Percentiles rank a stretch among this genome's conserved stretches.
These are phyloP conservation scores for Phyllopteryx taeniolatus DNA, from an alignment of 2,113 vertebrate species.

Conservation along the genomic window DNA sequence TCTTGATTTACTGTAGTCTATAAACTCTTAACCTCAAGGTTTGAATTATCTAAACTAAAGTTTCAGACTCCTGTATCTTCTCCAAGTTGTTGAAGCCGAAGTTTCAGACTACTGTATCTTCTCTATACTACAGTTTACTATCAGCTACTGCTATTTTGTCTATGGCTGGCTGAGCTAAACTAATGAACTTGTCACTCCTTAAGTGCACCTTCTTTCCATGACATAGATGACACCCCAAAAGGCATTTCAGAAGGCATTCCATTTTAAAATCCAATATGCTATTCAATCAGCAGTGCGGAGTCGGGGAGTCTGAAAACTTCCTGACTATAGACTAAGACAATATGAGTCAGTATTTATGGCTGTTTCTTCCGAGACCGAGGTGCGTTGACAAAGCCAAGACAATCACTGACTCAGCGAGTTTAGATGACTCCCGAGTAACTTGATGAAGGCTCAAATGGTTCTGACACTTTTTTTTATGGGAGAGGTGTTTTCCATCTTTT, in stretches of 20 bases:
- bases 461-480: constrained; percentile 37
- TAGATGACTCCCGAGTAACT: background rate
- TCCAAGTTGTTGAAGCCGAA: background rate
- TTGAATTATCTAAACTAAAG: background rate
- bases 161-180: background rate
- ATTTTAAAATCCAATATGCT: background rate
- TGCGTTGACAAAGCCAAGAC: background rate
- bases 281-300: background rate
- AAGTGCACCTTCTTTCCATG: background rate
- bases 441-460: constrained; percentile 31
- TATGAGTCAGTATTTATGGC: background rate
- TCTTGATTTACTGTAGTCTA: constrained; percentile 1
- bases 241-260: background rate
- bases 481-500: constrained; percentile 39
- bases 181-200: background rate
- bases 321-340: background rate
- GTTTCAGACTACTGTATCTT: background rate
- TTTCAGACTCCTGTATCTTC: too few relatives aligned
- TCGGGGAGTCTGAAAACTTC: background rate
- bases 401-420: background rate
- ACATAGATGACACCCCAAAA: background rate
- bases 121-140: background rate
- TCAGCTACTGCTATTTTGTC: background rate
- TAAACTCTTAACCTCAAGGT: constrained; percentile 3
- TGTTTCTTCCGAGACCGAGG: background rate